Base-by-base conservation (phyloP, 2,888 invertebrate genomes). In the Pelosia muscerda region DNA sequence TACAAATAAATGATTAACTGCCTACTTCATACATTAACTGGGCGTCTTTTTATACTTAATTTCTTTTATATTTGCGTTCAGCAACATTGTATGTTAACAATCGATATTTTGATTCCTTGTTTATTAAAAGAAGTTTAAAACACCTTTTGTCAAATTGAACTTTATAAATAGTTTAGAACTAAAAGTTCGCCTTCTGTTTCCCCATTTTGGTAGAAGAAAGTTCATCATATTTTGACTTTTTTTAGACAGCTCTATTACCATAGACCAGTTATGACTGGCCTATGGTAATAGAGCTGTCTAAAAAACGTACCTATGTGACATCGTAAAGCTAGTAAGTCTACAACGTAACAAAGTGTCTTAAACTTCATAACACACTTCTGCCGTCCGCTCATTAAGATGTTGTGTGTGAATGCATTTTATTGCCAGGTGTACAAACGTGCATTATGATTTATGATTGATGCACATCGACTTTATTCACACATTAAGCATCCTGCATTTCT, bases 401-500 rank as follows among this genome's bases (percentile, higher is more conserved):
- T 49, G 9, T 49, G 8, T 49, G 49, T n/a, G 64, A 66, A n/a
- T 63, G 69, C 70, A 75, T 66, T 65, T 59, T 66, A 78, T 74
- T 74, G 68, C 53, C 55, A 64, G 66, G 19, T 26, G 56, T 65
- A 49, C 73, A 66, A 80, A 71, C 72, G 55, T 63, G 62, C 63
- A 69, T 74, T 71, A 71, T 28, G 58, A 42, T 73, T 72, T 72
- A 69, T 26, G 55, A 31, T 53, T 65, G 59, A 68, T 62, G 34
- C 53, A 66, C 58, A 68, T 62, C 56, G 67, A 71, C 58, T 67
- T 67, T 63, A 70, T 65, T 65, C 74, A 74, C 69, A 71, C 68
- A 68, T 77, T 75, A 65, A 77, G 67, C 68, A 72, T 73, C 70
- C 71, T 72, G 78, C 70, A 78, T 78, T 83, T 84, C 81, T 80